Conservation (phyloP, 2,797 vertebrate genomes). For the Microctenopoma lineatum region DNA sequence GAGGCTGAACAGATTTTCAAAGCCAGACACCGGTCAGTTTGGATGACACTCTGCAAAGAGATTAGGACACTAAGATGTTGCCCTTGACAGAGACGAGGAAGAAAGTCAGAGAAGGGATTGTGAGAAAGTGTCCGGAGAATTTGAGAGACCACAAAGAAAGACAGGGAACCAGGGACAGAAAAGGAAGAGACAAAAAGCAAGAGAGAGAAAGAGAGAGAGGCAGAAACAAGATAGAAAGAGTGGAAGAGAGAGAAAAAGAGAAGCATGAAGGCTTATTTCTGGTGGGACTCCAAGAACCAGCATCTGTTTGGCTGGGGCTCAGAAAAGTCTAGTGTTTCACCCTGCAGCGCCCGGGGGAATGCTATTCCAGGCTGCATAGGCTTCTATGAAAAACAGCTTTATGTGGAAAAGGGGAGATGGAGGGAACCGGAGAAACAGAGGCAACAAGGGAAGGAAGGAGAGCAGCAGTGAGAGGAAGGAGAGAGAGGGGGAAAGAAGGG, state of each 20-base stretch:
- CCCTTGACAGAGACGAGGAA: constrained; percentile 59
- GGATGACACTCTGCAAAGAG: constrained; percentile 55
- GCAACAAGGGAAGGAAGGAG: constrained; percentile 77
- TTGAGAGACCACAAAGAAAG: constrained; percentile 61
- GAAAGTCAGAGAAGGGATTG: constrained; percentile 43
- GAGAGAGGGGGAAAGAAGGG: constrained; percentile 20
- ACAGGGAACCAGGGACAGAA: constrained; percentile 55
- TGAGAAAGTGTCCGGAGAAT: constrained; percentile 62
- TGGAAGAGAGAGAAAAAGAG: constrained; percentile 62
- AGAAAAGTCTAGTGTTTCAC: constrained; percentile 88
- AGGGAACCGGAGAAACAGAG: constrained; percentile 76
- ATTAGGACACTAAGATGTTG: constrained; percentile 67
- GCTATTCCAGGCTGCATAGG: constrained; percentile 86
- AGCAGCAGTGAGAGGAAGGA: constrained; percentile 55
- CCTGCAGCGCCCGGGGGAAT: constrained; percentile 83
- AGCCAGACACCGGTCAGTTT: constrained; percentile 52
- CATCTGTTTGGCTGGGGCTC: constrained; percentile 86
- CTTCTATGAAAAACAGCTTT: constrained; percentile 90
- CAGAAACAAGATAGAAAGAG: constrained; percentile 48
- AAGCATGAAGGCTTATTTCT: constrained; percentile 83
- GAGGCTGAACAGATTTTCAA: constrained; percentile 43
- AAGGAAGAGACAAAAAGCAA: constrained; percentile 64
- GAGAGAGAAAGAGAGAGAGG: constrained; percentile 45
- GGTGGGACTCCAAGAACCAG: constrained; percentile 84
- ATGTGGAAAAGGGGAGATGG: constrained; percentile 85